Evolutionary conservation across 2,797 vertebrate species (phyloP).

Genomic region (Hypotaenidia philippensis): DNA sequence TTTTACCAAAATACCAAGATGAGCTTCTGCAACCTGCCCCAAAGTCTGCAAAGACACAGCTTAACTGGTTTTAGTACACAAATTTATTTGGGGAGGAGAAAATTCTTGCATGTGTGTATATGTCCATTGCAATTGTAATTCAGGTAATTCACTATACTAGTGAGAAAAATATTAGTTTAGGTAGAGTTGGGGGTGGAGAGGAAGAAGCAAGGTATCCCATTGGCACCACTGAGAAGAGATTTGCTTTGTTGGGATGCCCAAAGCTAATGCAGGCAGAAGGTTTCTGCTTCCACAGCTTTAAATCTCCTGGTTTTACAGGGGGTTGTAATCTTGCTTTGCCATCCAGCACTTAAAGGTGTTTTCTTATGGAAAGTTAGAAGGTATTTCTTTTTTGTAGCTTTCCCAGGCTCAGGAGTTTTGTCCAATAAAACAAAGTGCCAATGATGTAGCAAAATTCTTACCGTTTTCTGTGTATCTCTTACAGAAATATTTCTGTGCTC

Average conservation of each 20-base stretch:
- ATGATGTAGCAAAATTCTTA: background rate
- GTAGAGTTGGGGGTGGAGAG: background rate
- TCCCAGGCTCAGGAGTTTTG: background rate
- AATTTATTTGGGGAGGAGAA: background rate
- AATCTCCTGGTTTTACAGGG: background rate
- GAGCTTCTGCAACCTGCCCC: background rate
- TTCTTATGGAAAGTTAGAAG: background rate
- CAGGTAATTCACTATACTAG: background rate
- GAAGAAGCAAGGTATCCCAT: background rate
- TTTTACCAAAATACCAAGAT: background rate
- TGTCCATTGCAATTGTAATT: background rate
- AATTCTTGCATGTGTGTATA: background rate
- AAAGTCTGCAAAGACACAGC: background rate
- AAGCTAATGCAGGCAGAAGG: background rate
- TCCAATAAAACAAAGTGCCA: background rate
- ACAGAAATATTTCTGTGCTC: background rate
- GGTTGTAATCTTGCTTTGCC: background rate
- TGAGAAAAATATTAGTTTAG: background rate
- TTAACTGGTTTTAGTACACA: background rate
- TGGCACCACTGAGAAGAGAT: background rate
- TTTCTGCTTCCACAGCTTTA: background rate
- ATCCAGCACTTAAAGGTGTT: background rate
- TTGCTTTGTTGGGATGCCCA: background rate
- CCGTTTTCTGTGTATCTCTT: background rate
- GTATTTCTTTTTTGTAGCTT: background rate